Conservation (phyloP, 2,797 vertebrate genomes). For the Epinephelus coioides region DNA sequence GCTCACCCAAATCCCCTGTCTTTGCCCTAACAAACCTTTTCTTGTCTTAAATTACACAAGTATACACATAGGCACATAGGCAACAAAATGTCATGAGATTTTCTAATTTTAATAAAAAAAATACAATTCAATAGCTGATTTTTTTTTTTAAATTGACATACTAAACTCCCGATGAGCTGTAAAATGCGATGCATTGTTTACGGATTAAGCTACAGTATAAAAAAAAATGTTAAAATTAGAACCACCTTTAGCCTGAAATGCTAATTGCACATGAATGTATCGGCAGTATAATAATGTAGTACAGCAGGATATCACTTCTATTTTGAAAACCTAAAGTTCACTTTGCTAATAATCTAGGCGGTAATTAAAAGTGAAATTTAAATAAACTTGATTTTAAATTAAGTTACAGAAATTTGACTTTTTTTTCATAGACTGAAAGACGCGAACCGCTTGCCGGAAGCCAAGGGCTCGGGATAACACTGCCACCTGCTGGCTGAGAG, state of each 20-base stretch:
- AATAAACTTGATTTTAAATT: too few species aligned
- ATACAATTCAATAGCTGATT: too few species aligned
- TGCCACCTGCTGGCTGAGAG: conserved; percentile 46
- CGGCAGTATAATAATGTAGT: not conserved
- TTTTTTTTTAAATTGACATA: too few species aligned
- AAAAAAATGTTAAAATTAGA: not conserved
- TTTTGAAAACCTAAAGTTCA: not conserved
- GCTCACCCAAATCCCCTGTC: conserved; percentile 5
- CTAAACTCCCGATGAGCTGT: not conserved
- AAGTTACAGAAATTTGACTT: too few species aligned
- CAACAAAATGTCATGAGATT: conserved; percentile 4
- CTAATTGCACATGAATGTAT: not conserved
- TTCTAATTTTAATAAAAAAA: not conserved
- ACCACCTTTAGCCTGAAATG: not conserved
- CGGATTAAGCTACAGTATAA: not conserved
- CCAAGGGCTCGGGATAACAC: not conserved
- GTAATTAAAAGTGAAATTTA: too few species aligned
- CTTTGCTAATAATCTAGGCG: too few species aligned
- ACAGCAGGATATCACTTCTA: not conserved
- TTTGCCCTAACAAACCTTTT: conserved; percentile 21
- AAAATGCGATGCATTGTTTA: not conserved
- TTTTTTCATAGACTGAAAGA: not conserved
- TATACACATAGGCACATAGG: not conserved
- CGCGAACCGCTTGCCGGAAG: not conserved
- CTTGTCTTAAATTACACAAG: not conserved